phyloP scores from a whole-genome alignment of 2,797 vertebrate species.

The Hydrocynus forskahlii region DNA sequence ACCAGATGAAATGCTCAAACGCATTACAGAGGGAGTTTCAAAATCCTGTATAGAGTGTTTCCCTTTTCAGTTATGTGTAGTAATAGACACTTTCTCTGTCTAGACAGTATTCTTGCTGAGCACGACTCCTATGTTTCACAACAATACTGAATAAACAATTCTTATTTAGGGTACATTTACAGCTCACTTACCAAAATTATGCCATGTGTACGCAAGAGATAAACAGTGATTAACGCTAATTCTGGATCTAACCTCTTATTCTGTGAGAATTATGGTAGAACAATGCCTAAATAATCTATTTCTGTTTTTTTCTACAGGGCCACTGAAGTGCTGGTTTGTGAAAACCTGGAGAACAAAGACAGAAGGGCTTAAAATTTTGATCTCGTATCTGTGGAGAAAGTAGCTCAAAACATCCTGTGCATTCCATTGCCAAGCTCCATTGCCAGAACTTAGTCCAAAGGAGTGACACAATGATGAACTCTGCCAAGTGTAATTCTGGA shows the following conservation, averaged over 20 bases:
- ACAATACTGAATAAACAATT: not conserved
- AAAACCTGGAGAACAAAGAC: conserved; percentile 23
- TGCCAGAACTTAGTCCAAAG: conserved; percentile 39
- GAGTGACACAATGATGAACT: conserved; percentile 43
- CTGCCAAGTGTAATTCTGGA: conserved; percentile 45
- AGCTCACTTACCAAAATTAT: not conserved
- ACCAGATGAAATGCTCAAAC: not conserved
- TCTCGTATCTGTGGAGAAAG: conserved; percentile 26
- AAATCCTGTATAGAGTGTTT: not conserved
- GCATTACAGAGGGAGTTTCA: not conserved
- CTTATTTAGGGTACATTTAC: conserved; percentile 13
- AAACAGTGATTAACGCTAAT: not conserved
- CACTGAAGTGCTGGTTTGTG: conserved; percentile 30
- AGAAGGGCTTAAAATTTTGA: conserved; percentile 36
- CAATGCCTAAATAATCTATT: conserved; percentile 26
- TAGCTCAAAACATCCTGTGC: conserved; percentile 13
- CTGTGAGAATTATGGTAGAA: conserved; percentile 11
- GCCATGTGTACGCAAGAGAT: not conserved
- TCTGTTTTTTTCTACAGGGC: conserved; percentile 44
- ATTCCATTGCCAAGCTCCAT: conserved; percentile 25
- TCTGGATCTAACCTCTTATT: conserved; percentile 4
- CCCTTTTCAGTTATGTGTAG: not conserved
- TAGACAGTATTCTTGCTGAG: not conserved
- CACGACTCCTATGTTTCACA: not conserved
- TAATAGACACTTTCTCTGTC: not conserved